phyloP scores from a whole-genome alignment of 2,113 vertebrate species.

The Strigops habroptila region DNA sequence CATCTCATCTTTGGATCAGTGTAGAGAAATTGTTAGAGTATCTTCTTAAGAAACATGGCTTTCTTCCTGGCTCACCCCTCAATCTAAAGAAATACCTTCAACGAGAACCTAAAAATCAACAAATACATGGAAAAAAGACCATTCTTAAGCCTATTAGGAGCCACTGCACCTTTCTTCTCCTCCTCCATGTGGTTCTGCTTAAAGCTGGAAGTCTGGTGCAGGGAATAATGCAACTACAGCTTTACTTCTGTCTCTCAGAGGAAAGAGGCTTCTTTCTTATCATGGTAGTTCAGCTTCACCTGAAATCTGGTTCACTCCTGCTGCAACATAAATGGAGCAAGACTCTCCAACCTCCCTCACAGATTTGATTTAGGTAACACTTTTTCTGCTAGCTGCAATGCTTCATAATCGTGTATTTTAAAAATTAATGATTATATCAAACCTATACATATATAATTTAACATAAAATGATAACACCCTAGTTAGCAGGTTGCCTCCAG shows the following conservation, averaged over 20 bases:
- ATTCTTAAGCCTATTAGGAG: background rate
- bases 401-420: background rate
- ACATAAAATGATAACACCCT: background rate
- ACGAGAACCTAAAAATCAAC: background rate
- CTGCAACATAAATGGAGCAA: background rate
- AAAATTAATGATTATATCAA: background rate
- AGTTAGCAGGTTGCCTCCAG: background rate
- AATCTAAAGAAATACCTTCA: background rate
- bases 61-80: background rate
- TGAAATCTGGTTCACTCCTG: background rate
- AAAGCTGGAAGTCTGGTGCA: background rate
- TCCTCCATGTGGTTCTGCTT: background rate
- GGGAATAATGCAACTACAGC: background rate
- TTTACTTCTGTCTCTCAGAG: background rate
- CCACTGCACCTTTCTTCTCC: background rate
- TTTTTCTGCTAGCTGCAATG: background rate
- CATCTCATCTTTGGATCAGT: background rate
- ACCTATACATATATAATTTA: background rate
- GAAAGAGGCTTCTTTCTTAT: background rate
- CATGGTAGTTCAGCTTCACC: background rate
- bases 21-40: background rate
- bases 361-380: background rate
- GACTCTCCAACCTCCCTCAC: background rate
- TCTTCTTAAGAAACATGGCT: background rate
- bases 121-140: background rate